A percentile compares a stretch with the other conserved stretches of the same genome.
Conservation (phyloP, 2,888 invertebrate genomes). For the Anaspis maculata region DNA sequence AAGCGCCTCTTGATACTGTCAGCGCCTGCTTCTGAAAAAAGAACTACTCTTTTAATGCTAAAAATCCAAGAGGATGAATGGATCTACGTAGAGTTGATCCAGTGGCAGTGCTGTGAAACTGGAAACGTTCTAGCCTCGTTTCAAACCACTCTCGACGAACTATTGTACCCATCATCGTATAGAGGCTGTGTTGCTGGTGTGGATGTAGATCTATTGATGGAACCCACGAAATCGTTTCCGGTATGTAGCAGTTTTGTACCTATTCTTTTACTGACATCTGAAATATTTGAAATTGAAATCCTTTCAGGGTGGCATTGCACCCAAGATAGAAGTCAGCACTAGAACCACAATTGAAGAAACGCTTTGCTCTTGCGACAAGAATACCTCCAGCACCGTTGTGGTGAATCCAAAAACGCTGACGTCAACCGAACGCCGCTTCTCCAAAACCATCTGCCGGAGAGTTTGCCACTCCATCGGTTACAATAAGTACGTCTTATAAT, state of each 20-base stretch:
- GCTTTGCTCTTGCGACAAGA: slow-evolving; percentile 24
- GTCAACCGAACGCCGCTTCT: slow-evolving; percentile 20
- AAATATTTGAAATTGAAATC: no score
- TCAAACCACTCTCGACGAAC: slow-evolving; percentile 53
- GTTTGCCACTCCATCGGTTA: slow-evolving; percentile 28
- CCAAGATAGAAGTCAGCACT: slow-evolving; percentile 62
- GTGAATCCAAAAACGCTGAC: slow-evolving; percentile 41
- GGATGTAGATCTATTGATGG: slow-evolving; percentile 59
- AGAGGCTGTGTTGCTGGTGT: slow-evolving; percentile 50
- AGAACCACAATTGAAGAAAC: slow-evolving; percentile 60
- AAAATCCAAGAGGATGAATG: slow-evolving; percentile 48
- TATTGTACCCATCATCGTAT: slow-evolving; percentile 53
- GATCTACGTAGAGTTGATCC: slow-evolving; percentile 56
- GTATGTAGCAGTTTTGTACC: no score
- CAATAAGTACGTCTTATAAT: slow-evolving; percentile 15
- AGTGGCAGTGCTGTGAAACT: slow-evolving; percentile 47
- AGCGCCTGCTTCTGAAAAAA: no score
- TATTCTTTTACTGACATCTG: no score
- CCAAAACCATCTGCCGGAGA: slow-evolving; percentile 17
- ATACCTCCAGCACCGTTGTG: slow-evolving; percentile 21
- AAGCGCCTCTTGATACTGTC: no score
- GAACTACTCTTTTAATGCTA: no score
- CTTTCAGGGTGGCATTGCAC: slow-evolving; percentile 58
- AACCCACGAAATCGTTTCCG: slow-evolving; percentile 57
- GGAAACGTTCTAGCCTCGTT: slow-evolving; percentile 55